A percentile compares a stretch with the other conserved stretches of the same genome.
Evolutionary conservation across 2,113 vertebrate genomes (phyloP).

Genomic region (Cebidichthys violaceus): DNA sequence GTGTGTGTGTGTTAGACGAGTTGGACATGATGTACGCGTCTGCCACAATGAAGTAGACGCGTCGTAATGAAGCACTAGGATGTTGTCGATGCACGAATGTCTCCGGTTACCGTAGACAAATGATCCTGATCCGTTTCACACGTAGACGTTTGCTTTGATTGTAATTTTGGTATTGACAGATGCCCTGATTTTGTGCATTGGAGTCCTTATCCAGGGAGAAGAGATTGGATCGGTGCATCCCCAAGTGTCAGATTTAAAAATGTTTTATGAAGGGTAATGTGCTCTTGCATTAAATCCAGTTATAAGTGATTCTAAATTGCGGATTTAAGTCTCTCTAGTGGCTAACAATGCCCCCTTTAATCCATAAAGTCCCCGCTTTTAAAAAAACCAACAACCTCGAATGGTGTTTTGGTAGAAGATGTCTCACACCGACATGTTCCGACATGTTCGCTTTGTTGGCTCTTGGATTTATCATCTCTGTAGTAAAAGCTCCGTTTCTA

Average conservation of each 20-base stretch:
- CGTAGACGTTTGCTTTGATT: not conserved
- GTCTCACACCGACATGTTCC: not conserved
- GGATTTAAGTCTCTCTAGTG: not conserved
- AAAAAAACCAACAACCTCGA: not conserved
- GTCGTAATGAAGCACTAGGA: not conserved
- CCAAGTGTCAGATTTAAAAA: not conserved
- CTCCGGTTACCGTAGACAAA: not conserved
- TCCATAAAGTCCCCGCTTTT: not conserved
- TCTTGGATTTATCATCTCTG: constrained; percentile 19
- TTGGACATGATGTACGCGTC: not conserved
- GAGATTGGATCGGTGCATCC: not conserved
- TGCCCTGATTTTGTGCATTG: too few relatives aligned
- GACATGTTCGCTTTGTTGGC: constrained; percentile 1
- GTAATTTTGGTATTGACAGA: not conserved
- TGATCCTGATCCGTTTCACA: not conserved
- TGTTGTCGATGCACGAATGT: not conserved
- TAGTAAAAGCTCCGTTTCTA: constrained; percentile 15
- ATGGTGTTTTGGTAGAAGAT: not conserved
- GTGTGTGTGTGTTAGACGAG: not conserved
- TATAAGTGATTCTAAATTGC: not conserved
- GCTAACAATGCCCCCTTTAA: not conserved
- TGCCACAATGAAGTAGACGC: not conserved
- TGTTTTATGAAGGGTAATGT: not conserved
- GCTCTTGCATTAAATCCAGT: not conserved
- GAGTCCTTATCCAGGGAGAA: not conserved